Percentiles rank a stretch among this genome's conserved stretches.
These are phyloP conservation scores for Clytia hemisphaerica DNA, from an alignment of 30 jellyfish, hydroid and myxozoan genomes.

Conservation along the genomic window DNA sequence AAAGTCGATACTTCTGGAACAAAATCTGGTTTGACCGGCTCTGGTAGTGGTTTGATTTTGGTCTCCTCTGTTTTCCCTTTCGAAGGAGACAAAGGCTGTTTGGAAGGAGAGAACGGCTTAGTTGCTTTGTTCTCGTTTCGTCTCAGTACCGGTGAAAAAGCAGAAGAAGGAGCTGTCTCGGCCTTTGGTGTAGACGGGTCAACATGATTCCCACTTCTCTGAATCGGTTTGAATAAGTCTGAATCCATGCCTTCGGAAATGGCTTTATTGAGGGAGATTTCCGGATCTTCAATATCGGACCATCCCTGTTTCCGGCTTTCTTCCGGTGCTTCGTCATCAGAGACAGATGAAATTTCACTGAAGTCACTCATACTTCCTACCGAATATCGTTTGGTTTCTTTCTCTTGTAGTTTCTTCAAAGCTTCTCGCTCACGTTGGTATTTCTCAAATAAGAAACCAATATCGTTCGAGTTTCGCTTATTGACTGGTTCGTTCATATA, in stretches of 20 bases:
- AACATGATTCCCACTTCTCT: no score
- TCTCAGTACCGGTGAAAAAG: no score
- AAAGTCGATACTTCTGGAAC: constrained; percentile 27
- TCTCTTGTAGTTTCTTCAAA: background rate
- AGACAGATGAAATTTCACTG: constrained; percentile 35
- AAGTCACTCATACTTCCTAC: constrained; percentile 26
- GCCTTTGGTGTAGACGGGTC: no score
- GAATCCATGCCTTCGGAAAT: no score
- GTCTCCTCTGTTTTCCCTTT: background rate
- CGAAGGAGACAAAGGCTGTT: background rate
- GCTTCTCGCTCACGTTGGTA: constrained; percentile 36
- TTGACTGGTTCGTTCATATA: background rate
- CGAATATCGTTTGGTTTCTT: no score
- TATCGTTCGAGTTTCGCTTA: constrained; percentile 27
- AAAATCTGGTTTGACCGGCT: constrained; percentile 10
- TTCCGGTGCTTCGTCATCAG: constrained; percentile 13
- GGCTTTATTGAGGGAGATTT: background rate
- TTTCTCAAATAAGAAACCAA: constrained; percentile 17
- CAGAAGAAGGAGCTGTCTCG: no score
- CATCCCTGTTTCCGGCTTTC: background rate
- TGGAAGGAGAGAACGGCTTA: background rate
- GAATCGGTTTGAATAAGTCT: no score
- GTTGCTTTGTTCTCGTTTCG: background rate
- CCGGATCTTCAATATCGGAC: constrained; percentile 3
- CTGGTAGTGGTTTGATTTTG: background rate